A percentile compares a stretch with the other conserved stretches of the same genome.
Conservation (phyloP, 2,113 vertebrate species). For the Pseudorectes ferrugineus region DNA sequence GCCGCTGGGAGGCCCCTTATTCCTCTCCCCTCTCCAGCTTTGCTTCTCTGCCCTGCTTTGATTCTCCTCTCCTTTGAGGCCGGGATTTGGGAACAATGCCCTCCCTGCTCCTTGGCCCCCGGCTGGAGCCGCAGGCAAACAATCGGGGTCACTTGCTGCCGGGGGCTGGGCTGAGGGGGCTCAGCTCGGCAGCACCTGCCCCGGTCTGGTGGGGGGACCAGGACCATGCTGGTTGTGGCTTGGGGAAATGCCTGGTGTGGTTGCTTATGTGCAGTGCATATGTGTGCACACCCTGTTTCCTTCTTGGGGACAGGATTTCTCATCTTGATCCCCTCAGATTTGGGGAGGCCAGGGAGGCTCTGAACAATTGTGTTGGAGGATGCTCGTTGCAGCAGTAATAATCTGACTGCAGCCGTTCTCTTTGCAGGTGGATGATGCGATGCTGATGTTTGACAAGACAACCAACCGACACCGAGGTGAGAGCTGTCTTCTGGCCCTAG, state of each 20-base stretch:
- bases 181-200: constrained; percentile 13
- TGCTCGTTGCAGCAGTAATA: neutral
- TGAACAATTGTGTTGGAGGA: neutral
- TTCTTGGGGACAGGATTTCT: neutral
- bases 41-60: constrained; percentile 33
- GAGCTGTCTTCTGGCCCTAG: neutral
- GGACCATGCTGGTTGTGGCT: neutral
- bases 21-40: constrained; percentile 49
- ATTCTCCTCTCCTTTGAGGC: constrained; percentile 51
- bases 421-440: constrained; percentile 96
- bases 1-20: constrained; percentile 61
- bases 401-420: constrained; percentile 21
- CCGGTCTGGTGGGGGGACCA: neutral
- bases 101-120: constrained; percentile 34
- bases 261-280: neutral
- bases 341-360: neutral
- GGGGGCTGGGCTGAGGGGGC: neutral
- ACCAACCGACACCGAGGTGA: constrained; percentile 98
- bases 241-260: neutral
- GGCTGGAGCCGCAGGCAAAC: constrained; percentile 29
- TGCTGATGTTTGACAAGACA: constrained; percentile 99
- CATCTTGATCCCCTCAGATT: neutral
- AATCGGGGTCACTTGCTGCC: neutral
- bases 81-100: constrained; percentile 33
- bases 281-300: neutral